These are phyloP conservation scores for Microplitis demolitor DNA, from an alignment of 1,140 invertebrate species.

Conservation along the genomic window DNA sequence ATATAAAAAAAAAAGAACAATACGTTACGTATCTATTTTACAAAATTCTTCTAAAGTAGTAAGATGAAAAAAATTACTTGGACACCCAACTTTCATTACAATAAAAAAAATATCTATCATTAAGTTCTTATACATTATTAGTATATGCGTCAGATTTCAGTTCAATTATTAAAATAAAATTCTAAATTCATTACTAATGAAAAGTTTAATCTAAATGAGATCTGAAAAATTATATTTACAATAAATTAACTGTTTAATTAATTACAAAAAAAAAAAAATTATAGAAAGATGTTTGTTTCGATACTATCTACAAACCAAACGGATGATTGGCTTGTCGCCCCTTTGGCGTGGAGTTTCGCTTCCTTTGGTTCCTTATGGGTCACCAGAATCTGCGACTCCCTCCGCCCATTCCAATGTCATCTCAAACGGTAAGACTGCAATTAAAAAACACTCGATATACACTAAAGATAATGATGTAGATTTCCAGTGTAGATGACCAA, in stretches of 20 bases:
- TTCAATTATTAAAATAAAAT: neutral
- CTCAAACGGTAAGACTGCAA: slow-evolving; percentile 59
- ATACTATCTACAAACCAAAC: slow-evolving; percentile 57
- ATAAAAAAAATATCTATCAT: neutral
- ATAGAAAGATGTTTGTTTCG: slow-evolving; percentile 41
- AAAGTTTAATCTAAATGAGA: neutral
- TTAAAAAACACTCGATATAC: slow-evolving; percentile 58
- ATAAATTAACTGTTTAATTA: neutral
- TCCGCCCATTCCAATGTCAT: slow-evolving; percentile 43
- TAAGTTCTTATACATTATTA: neutral
- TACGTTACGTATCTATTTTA: slow-evolving; percentile 17
- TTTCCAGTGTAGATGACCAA: slow-evolving; percentile 6
- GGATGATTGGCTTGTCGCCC: slow-evolving; percentile 37
- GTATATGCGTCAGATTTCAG: too few species aligned
- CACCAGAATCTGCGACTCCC: slow-evolving; percentile 18
- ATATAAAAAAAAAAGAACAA: slow-evolving; percentile 20
- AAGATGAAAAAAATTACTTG: neutral
- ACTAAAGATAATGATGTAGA: slow-evolving; percentile 33
- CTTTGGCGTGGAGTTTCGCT: slow-evolving; percentile 26
- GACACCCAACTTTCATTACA: neutral
- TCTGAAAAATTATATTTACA: neutral
- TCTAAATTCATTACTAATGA: neutral
- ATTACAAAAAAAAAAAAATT: slow-evolving; percentile 29
- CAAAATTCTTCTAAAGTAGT: neutral
- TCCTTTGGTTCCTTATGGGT: neutral